phyloP scores from a whole-genome alignment of 2,888 invertebrate species.

The Drosophila silvestris region DNA sequence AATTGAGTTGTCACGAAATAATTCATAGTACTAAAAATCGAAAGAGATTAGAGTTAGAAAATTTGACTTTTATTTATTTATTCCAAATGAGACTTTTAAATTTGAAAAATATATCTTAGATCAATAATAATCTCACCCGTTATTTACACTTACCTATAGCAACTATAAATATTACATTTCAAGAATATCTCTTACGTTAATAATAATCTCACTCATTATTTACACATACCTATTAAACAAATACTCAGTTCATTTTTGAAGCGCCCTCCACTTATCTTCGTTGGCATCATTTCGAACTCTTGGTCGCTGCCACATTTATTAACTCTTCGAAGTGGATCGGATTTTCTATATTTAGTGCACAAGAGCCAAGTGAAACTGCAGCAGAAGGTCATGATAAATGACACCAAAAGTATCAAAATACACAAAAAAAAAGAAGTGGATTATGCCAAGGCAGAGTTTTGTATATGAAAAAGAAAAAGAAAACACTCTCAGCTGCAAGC shows the following conservation, averaged over 20 bases:
- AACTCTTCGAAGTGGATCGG: slow-evolving; percentile 20
- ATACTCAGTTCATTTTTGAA: background rate
- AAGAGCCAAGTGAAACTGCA: slow-evolving; percentile 43
- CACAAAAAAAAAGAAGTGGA: slow-evolving; percentile 45
- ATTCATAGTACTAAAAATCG: background rate
- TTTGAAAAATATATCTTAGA: background rate
- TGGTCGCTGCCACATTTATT: slow-evolving; percentile 35
- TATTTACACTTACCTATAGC: background rate
- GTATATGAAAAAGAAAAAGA: background rate
- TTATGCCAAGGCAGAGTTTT: slow-evolving; percentile 20
- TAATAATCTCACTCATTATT: slow-evolving; percentile 7
- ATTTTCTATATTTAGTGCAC: slow-evolving; percentile 57
- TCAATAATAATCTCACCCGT: background rate
- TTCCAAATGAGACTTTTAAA: background rate
- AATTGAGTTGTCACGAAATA: background rate
- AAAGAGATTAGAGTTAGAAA: too few relatives aligned
- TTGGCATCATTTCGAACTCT: slow-evolving; percentile 25
- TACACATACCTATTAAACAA: slow-evolving; percentile 2
- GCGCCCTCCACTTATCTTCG: slow-evolving; percentile 28
- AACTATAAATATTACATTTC: background rate
- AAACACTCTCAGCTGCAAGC: slow-evolving; percentile 30
- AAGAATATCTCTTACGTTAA: background rate
- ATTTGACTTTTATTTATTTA: background rate
- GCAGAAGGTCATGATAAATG: slow-evolving; percentile 76
- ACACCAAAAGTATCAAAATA: slow-evolving; percentile 77